Conservation (phyloP, 2,797 vertebrate genomes). For the Chrysolophus pictus region DNA sequence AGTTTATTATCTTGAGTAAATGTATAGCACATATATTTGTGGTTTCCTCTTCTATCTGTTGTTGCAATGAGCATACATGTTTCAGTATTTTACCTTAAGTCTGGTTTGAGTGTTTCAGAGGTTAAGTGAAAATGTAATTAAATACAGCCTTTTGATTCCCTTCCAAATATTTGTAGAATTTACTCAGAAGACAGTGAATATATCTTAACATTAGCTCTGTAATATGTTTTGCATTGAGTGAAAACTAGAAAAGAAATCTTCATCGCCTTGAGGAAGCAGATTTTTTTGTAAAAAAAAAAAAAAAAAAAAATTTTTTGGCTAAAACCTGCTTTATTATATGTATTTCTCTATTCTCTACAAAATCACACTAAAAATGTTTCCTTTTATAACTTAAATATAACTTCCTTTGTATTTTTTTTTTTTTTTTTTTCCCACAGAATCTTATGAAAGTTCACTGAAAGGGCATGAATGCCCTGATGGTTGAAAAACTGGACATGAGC, state of each 20-base stretch:
- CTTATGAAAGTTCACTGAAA: not conserved
- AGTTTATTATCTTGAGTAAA: not conserved
- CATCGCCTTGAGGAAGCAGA: not conserved
- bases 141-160: not conserved
- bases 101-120: not conserved
- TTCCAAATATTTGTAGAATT: not conserved
- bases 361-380: not conserved
- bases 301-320: not conserved
- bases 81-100: constrained; percentile 9
- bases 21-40: not conserved
- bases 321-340: not conserved
- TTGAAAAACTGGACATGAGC: no score
- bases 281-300: not conserved
- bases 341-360: not conserved
- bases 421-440: not conserved
- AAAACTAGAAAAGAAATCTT: not conserved
- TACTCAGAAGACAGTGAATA: not conserved
- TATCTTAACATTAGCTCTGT: not conserved
- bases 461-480: not conserved
- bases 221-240: not conserved
- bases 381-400: not conserved
- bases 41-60: constrained; percentile 6
- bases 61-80: not conserved
- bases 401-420: not conserved
- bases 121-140: not conserved